phyloP scores from a whole-genome alignment of 53 echinoderm and acorn worm species.

The Holothuria scabra region DNA sequence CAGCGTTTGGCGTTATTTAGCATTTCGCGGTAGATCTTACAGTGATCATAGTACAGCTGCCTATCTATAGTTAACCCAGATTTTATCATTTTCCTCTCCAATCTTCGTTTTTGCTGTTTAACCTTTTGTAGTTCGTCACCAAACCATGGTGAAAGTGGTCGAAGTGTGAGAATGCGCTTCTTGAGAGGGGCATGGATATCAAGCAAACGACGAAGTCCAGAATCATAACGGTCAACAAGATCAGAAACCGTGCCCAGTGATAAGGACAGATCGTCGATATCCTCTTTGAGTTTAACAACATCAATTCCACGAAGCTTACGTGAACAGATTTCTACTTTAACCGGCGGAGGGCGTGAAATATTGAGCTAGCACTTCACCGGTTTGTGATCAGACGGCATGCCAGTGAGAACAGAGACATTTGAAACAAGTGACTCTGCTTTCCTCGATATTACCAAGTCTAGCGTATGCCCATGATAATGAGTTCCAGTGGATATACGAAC shows the following conservation, averaged over 20 bases:
- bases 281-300: neutral
- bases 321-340: slow-evolving; percentile 9
- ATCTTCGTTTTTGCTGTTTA: slow-evolving; percentile 4
- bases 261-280: slow-evolving; percentile 1
- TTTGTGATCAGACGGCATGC: slow-evolving; percentile 25
- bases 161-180: slow-evolving; percentile 12
- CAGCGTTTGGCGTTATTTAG: neutral
- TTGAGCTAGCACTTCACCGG: slow-evolving; percentile 6
- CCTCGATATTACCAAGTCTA: slow-evolving; percentile 19
- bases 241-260: neutral
- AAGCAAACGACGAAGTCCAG: slow-evolving; percentile 16
- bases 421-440: neutral
- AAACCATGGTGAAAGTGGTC: slow-evolving; percentile 46
- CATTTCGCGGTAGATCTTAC: neutral
- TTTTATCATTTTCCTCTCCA: slow-evolving; percentile 26
- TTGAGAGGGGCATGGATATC: slow-evolving; percentile 36
- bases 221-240: slow-evolving; percentile 32
- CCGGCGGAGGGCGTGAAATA: slow-evolving; percentile 8
- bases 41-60: slow-evolving; percentile 11
- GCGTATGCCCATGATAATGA: slow-evolving; percentile 31
- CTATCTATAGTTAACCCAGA: slow-evolving; percentile 8
- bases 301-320: slow-evolving; percentile 15
- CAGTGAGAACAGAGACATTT: neutral
- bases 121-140: slow-evolving; percentile 8
- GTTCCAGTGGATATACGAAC: neutral